Conservation (phyloP, 1,140 invertebrate genomes). For the Macrosteles quadrilineatus region DNA sequence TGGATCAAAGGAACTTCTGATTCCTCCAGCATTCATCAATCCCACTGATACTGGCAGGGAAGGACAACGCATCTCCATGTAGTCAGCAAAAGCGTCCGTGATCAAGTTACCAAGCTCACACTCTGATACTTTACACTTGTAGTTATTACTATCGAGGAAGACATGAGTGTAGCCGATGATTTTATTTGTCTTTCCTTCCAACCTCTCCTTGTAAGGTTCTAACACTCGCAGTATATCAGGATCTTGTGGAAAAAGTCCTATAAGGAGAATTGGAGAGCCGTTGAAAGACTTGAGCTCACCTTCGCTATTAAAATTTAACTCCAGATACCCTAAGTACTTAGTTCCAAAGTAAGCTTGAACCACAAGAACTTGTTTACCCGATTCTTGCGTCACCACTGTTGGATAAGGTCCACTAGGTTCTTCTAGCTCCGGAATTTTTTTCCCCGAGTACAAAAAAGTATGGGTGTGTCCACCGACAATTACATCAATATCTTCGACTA, state of each 20-base stretch:
- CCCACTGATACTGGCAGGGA: conserved; percentile 57
- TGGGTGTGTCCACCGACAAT: conserved; percentile 88
- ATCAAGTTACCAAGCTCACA: conserved; percentile 86
- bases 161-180: conserved; percentile 64
- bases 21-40: conserved; percentile 71
- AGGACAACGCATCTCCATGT: conserved; percentile 44
- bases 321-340: conserved; percentile 84
- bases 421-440: conserved; percentile 62
- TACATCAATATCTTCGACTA: conserved; percentile 79
- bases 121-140: conserved; percentile 65
- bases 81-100: conserved; percentile 68
- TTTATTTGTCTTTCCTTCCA: conserved; percentile 54
- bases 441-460: conserved; percentile 79
- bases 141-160: conserved; percentile 59
- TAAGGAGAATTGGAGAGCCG: conserved; percentile 82
- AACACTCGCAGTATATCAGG: too few species aligned
- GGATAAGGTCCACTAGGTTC: conserved; percentile 74
- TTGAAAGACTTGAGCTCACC: conserved; percentile 68
- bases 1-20: conserved; percentile 63
- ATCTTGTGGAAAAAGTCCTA: conserved; percentile 57
- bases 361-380: conserved; percentile 73
- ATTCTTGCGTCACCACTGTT: conserved; percentile 65
- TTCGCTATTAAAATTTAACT: conserved; percentile 67
- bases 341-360: conserved; percentile 91
- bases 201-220: conserved; percentile 58